phyloP scores from a whole-genome alignment of 2,888 invertebrate species.

The Chironomus riparius region DNA sequence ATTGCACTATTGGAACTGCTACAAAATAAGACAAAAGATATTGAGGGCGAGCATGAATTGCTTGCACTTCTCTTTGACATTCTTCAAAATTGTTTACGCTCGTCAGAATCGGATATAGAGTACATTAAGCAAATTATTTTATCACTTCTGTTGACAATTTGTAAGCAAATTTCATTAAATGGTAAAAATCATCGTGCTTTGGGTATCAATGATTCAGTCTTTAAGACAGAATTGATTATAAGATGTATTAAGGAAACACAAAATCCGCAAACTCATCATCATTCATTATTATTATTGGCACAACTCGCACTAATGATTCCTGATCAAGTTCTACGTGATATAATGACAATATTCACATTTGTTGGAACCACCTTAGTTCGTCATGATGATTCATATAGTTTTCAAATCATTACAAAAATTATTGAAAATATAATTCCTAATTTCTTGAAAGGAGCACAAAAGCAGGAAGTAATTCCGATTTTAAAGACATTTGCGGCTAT shows the following conservation, averaged over 20 bases:
- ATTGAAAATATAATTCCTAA: constrained; percentile 86
- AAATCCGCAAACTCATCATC: constrained; percentile 93
- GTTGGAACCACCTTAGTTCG: constrained; percentile 89
- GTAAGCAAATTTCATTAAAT: constrained; percentile 46
- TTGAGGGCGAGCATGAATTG: constrained; percentile 51
- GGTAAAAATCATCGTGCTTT: constrained; percentile 31
- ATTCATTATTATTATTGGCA: constrained; percentile 75
- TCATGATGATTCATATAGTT: constrained; percentile 91
- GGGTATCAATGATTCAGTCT: constrained; percentile 42
- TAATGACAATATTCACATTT: constrained; percentile 96
- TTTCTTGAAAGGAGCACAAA: constrained; percentile 49
- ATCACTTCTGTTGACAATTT: constrained; percentile 64
- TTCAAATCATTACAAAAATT: constrained; percentile 83
- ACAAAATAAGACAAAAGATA: constrained; percentile 74
- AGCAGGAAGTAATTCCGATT: constrained; percentile 50
- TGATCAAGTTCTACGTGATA: constrained; percentile 78
- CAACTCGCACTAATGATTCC: constrained; percentile 70
- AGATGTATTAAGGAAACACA: constrained; percentile 82
- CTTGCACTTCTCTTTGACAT: constrained; percentile 70
- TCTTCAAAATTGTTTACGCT: constrained; percentile 65
- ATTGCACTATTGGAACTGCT: constrained; percentile 72
- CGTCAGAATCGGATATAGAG: constrained; percentile 72
- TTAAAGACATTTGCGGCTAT: constrained; percentile 86
- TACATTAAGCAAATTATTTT: constrained; percentile 82
- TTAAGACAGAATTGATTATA: constrained; percentile 69